Evolutionary conservation across 2,888 invertebrate genomes (phyloP).

Genomic region (Homarus gammarus): DNA sequence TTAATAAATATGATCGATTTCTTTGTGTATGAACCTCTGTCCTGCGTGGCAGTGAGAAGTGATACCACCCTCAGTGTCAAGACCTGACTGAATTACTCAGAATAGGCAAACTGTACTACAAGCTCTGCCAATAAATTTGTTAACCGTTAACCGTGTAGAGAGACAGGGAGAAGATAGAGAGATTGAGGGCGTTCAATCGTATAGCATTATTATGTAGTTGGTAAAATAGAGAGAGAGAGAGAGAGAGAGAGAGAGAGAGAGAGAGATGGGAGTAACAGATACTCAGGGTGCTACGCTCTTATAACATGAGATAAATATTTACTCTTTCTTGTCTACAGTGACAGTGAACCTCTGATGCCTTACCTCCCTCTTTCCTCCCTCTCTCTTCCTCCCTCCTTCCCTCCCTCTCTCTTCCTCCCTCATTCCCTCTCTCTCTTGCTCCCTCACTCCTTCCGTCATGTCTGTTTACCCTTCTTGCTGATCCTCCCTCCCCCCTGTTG

Average conservation of each 20-base stretch:
- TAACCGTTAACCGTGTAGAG: too few species aligned
- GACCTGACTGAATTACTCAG: too few species aligned
- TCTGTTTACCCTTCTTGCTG: neutral
- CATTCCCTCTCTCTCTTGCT: neutral
- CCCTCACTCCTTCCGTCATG: neutral
- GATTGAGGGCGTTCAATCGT: too few species aligned
- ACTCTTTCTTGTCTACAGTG: neutral
- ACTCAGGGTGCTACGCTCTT: neutral
- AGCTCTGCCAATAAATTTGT: too few species aligned
- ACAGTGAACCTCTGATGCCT: neutral
- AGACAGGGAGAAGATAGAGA: too few species aligned
- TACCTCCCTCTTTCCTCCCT: neutral
- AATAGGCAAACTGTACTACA: too few species aligned
- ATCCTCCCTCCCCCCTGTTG: neutral
- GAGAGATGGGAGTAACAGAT: neutral
- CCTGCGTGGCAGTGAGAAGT: too few species aligned
- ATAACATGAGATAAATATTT: constrained; percentile 37
- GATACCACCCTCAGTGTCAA: too few species aligned
- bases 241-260: constrained; percentile 22
- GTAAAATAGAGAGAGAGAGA: constrained; percentile 21
- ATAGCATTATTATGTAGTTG: too few species aligned
- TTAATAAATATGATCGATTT: too few species aligned
- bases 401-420: neutral
- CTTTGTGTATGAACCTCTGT: too few species aligned
- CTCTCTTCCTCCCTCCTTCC: neutral